Conservation (phyloP, 2,113 vertebrate genomes). For the Ramphastos sulfuratus region DNA sequence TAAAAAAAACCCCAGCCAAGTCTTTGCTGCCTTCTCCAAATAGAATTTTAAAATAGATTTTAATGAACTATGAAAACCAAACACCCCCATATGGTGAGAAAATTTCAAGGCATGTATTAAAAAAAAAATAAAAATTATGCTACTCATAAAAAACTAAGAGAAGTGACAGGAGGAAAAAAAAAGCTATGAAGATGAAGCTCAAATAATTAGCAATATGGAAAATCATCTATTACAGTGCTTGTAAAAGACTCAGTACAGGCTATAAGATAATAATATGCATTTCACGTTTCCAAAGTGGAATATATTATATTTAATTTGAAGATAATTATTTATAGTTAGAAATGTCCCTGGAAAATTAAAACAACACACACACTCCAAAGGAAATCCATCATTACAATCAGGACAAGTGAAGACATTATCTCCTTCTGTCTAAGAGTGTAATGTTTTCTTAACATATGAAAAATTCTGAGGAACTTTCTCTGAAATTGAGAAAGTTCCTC, state of each 20-base stretch:
- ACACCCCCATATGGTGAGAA: slow-evolving; percentile 28
- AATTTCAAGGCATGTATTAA: slow-evolving; percentile 3
- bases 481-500: background rate
- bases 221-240: background rate
- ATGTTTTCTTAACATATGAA: background rate
- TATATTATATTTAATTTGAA: background rate
- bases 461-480: background rate
- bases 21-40: slow-evolving; percentile 18
- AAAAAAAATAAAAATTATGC: background rate
- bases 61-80: slow-evolving; percentile 44
- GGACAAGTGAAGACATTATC: background rate
- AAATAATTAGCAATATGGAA: slow-evolving; percentile 47
- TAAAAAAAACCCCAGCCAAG: background rate
- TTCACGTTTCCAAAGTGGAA: background rate
- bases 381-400: background rate
- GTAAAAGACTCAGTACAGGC: background rate
- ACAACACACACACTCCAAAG: background rate
- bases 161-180: slow-evolving; percentile 28
- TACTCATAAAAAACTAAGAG: slow-evolving; percentile 47
- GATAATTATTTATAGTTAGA: background rate
- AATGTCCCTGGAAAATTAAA: background rate
- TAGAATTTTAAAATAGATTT: background rate
- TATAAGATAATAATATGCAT: background rate
- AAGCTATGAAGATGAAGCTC: slow-evolving; percentile 39
- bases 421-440: background rate